Percentiles rank a stretch among this genome's conserved stretches.
Conservation (phyloP, 2,797 vertebrate species). For the Champsocephalus gunnari region DNA sequence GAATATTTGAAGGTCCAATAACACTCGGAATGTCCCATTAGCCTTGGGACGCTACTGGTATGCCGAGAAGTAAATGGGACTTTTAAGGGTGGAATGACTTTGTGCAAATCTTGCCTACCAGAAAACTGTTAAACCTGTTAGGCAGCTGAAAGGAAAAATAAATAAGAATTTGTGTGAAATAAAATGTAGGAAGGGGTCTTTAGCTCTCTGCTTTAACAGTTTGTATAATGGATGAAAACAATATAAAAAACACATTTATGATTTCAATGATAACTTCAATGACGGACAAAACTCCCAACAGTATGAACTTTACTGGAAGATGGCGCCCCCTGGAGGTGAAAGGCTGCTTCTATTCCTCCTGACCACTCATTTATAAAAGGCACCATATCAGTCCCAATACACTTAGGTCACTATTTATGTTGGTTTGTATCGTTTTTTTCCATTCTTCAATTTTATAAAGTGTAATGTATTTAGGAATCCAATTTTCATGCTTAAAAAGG, state of each 20-base stretch:
- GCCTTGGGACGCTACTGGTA: too few relatives aligned
- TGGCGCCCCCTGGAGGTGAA: slow-evolving; percentile 60
- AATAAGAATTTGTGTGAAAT: not conserved
- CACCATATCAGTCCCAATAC: too few relatives aligned
- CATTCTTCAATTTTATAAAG: too few relatives aligned
- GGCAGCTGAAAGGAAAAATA: not conserved
- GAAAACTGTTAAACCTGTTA: not conserved
- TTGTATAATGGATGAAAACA: not conserved
- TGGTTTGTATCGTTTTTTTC: too few relatives aligned
- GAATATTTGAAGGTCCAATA: not conserved
- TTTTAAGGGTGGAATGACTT: not conserved
- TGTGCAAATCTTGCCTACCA: not conserved
- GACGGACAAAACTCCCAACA: not conserved
- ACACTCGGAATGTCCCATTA: not conserved
- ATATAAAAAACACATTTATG: not conserved
- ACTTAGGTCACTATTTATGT: not conserved
- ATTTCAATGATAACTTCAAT: not conserved
- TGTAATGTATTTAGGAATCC: too few relatives aligned
- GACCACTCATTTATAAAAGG: not conserved
- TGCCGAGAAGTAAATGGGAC: not conserved
- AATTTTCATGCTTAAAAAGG: too few relatives aligned
- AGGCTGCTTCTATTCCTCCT: not conserved
- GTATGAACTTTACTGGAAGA: slow-evolving; percentile 1
- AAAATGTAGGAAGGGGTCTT: not conserved
- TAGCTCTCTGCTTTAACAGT: too few relatives aligned